These are phyloP conservation scores for Odontocerum albicorne DNA, from an alignment of 2,888 invertebrate species.

Conservation along the genomic window DNA sequence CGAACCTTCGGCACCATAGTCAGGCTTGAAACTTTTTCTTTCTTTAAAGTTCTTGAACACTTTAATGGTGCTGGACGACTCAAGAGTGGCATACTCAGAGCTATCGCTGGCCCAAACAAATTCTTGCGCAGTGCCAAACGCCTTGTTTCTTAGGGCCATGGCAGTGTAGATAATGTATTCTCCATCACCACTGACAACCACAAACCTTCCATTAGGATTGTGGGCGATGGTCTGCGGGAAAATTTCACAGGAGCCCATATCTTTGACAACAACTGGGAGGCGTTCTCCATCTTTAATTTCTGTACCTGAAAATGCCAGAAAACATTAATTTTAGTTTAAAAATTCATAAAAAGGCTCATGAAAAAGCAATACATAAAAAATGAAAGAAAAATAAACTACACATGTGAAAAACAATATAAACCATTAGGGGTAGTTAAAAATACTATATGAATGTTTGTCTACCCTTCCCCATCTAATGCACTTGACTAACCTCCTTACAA, in stretches of 20 bases:
- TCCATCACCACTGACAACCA: slow-evolving; percentile 97
- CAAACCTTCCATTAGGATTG: slow-evolving; percentile 93
- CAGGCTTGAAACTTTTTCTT: slow-evolving; percentile 92
- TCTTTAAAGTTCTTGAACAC: slow-evolving; percentile 99
- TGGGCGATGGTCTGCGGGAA: slow-evolving; percentile 98
- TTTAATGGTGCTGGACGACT: slow-evolving; percentile 86
- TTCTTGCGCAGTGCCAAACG: slow-evolving; percentile 97
- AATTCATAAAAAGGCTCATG: no score
- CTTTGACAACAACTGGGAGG: slow-evolving; percentile 92
- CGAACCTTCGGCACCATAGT: slow-evolving; percentile 96
- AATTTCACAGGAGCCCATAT: slow-evolving; percentile 99
- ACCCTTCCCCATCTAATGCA: no score
- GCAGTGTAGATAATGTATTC: slow-evolving; percentile 99
- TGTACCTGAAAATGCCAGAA: slow-evolving; percentile 46
- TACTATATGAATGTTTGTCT: no score
- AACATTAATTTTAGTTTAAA: slow-evolving; percentile 2
- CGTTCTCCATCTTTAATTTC: slow-evolving; percentile 90
- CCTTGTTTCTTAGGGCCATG: slow-evolving; percentile 98
- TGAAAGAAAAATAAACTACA: no score
- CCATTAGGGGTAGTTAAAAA: no score
- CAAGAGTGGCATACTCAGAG: slow-evolving; percentile 87
- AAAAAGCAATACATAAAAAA: no score
- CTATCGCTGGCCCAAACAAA: slow-evolving; percentile 99
- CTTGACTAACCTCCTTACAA: no score
- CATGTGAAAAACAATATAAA: no score